Evolutionary conservation across 2,888 invertebrate genomes (phyloP).

Genomic region (Dasypolia templi): DNA sequence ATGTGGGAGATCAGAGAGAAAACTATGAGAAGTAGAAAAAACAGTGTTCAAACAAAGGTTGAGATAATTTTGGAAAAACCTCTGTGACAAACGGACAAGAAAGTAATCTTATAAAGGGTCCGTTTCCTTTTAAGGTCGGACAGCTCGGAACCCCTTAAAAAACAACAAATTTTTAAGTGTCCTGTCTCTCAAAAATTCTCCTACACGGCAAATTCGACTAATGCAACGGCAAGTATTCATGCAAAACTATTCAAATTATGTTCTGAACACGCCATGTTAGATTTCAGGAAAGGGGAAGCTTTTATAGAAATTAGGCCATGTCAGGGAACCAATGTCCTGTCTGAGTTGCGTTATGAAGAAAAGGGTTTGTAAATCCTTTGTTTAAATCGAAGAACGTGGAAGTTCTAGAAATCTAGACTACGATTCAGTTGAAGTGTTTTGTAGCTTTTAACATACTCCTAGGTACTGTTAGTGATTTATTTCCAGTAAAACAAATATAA

Average conservation of each 20-base stretch:
- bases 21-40: background rate
- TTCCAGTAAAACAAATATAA: too few relatives aligned
- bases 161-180: background rate
- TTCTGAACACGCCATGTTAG: conserved; percentile 32
- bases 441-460: too few relatives aligned
- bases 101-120: background rate
- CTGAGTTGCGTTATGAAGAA: conserved; percentile 4
- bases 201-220: background rate
- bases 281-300: conserved; percentile 23
- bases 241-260: conserved; percentile 32
- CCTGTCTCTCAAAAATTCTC: background rate
- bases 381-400: background rate
- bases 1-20: background rate
- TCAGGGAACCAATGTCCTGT: conserved; percentile 43
- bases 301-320: conserved; percentile 37
- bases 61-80: background rate
- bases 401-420: background rate
- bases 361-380: conserved; percentile 21
- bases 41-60: background rate
- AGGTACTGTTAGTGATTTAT: too few relatives aligned
- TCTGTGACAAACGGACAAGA: background rate
- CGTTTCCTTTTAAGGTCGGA: background rate
- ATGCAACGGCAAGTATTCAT: conserved; percentile 4
- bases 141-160: background rate
- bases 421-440: background rate